These are phyloP conservation scores for Hirudinaria manillensis DNA, from an alignment of 2,888 invertebrate genomes.

Conservation along the genomic window DNA sequence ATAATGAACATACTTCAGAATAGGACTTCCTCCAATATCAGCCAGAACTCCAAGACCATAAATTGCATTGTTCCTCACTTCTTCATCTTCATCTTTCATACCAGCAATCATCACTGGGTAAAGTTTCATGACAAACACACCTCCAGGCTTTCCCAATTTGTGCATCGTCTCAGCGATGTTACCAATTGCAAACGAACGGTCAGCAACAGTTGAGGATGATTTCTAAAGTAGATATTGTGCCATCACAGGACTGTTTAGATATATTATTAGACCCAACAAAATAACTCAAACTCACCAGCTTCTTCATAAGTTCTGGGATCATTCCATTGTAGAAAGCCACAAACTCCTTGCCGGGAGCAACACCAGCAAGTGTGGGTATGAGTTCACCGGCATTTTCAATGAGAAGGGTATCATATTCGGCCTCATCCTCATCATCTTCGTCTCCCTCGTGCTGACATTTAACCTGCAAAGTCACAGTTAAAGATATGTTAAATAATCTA, in stretches of 20 bases:
- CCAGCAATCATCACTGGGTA: slow-evolving; percentile 60
- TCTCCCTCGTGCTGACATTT: slow-evolving; percentile 20
- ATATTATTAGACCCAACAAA: too few relatives aligned
- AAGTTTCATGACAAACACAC: slow-evolving; percentile 19
- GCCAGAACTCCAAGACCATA: slow-evolving; percentile 72
- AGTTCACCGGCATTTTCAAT: slow-evolving; percentile 72
- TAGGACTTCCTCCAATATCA: slow-evolving; percentile 59
- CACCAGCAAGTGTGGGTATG: slow-evolving; percentile 65
- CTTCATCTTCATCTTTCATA: slow-evolving; percentile 63
- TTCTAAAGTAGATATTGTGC: slow-evolving; percentile 56
- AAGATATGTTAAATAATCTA: background rate
- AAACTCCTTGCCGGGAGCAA: slow-evolving; percentile 64
- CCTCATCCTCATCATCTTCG: slow-evolving; percentile 22
- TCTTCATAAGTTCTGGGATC: slow-evolving; percentile 62
- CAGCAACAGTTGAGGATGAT: slow-evolving; percentile 63
- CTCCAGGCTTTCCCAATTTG: slow-evolving; percentile 55
- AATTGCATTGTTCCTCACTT: slow-evolving; percentile 71
- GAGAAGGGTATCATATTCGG: slow-evolving; percentile 62
- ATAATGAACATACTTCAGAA: background rate
- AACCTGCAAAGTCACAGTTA: slow-evolving; percentile 2
- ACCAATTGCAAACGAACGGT: slow-evolving; percentile 68
- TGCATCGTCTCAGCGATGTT: slow-evolving; percentile 69
- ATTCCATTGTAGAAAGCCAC: slow-evolving; percentile 64
- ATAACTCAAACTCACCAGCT: slow-evolving; percentile 59
- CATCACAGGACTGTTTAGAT: too few relatives aligned